Conservation (phyloP, 2,888 invertebrate species). For the Chesias legatella region DNA sequence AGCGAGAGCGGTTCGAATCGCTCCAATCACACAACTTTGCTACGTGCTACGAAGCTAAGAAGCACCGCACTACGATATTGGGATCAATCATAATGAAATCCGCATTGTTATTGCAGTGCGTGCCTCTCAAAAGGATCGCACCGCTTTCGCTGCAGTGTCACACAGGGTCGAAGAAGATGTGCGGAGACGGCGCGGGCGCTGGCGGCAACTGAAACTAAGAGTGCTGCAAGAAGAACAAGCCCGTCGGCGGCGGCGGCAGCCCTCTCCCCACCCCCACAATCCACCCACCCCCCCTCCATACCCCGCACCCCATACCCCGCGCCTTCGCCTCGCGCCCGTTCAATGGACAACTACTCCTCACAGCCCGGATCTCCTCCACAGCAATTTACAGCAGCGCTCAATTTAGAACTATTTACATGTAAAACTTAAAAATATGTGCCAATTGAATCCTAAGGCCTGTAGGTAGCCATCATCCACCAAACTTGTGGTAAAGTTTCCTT, state of each 20-base stretch:
- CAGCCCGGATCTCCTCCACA: conserved; percentile 76
- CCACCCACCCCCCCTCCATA: background rate
- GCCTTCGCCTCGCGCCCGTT: conserved; percentile 50
- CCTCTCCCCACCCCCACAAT: too few relatives aligned
- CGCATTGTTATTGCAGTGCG: too few relatives aligned
- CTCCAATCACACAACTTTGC: conserved; percentile 1
- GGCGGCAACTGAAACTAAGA: conserved; percentile 86
- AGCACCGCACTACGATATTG: too few relatives aligned
- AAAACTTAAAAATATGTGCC: conserved; percentile 75
- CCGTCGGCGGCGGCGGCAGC: conserved; percentile 42
- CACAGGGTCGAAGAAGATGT: conserved; percentile 62
- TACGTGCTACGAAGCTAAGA: background rate
- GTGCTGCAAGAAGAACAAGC: conserved; percentile 87
- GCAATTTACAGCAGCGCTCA: conserved; percentile 77
- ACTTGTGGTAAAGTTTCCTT: conserved; percentile 75
- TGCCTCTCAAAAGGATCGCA: background rate
- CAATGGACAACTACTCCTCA: conserved; percentile 78
- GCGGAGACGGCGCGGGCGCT: conserved; percentile 76
- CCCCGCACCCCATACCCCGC: conserved; percentile 17
- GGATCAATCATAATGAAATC: too few relatives aligned
- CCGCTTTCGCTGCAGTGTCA: conserved; percentile 6
- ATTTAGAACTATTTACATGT: conserved; percentile 80
- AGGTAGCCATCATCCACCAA: conserved; percentile 81
- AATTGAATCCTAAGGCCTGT: conserved; percentile 80
- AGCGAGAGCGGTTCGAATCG: conserved; percentile 7